These are phyloP conservation scores for Pluvialis apricaria DNA, from an alignment of 2,113 vertebrate genomes.

Conservation along the genomic window DNA sequence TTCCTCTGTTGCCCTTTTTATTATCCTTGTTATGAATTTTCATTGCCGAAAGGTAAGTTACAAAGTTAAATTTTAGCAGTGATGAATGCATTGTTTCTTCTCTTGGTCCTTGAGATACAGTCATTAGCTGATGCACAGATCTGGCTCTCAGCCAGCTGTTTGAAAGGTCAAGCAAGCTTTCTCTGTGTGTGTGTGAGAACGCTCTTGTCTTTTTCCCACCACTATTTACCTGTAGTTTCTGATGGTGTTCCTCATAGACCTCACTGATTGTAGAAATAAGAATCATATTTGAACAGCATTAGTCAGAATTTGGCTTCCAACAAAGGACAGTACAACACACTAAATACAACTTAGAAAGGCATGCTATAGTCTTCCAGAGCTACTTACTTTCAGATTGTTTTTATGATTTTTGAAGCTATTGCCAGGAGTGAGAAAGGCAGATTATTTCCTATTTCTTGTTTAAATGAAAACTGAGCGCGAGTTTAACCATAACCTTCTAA, in stretches of 20 bases:
- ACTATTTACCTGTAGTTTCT: neutral
- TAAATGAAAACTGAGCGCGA: neutral
- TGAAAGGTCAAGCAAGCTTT: neutral
- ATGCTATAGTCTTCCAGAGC: neutral
- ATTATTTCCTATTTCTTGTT: neutral
- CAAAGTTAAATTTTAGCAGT: slow-evolving; percentile 54
- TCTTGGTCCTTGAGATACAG: neutral
- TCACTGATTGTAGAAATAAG: neutral
- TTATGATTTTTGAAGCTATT: neutral
- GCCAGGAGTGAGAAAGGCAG: neutral
- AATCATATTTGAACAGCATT: neutral
- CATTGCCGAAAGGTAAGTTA: neutral
- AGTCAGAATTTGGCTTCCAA: neutral
- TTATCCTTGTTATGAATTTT: slow-evolving; percentile 23
- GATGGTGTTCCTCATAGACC: neutral
- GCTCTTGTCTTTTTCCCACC: neutral
- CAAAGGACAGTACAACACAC: neutral
- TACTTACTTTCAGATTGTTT: neutral
- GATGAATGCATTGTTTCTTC: neutral
- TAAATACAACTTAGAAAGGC: neutral
- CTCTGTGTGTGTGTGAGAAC: neutral
- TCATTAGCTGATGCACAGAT: neutral
- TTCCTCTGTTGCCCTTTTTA: neutral
- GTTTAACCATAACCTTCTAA: neutral
- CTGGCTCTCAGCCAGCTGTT: neutral